phyloP scores from a whole-genome alignment of 2,113 vertebrate species.

The Elephantulus edwardii region DNA sequence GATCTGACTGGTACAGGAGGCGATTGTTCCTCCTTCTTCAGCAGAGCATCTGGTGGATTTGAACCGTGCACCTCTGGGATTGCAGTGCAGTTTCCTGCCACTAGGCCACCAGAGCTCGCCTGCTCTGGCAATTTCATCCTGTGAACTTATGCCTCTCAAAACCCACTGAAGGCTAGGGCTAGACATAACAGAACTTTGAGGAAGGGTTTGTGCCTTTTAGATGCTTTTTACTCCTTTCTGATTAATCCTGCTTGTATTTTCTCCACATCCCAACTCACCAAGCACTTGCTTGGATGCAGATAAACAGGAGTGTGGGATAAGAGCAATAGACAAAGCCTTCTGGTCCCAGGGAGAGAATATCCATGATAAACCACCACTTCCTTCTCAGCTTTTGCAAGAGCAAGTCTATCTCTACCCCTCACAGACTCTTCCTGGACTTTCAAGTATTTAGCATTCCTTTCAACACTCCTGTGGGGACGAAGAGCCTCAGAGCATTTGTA shows the following conservation, averaged over 20 bases:
- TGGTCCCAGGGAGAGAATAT: background rate
- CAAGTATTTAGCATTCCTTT: background rate
- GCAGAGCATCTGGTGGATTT: too few species aligned
- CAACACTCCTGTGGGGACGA: background rate
- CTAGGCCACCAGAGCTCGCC: too few species aligned
- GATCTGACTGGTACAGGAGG: too few species aligned
- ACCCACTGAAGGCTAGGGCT: too few species aligned
- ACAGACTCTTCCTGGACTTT: background rate
- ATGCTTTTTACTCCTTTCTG: conserved; percentile 27
- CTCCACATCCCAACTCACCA: background rate
- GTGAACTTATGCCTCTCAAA: too few species aligned
- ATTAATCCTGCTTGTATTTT: background rate
- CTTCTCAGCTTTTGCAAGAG: background rate
- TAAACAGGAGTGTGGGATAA: background rate
- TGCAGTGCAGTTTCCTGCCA: too few species aligned
- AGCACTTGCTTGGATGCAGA: background rate
- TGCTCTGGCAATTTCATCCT: too few species aligned
- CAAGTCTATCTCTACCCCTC: background rate
- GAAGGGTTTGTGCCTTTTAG: background rate
- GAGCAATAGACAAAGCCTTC: background rate
- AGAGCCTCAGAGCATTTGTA: background rate
- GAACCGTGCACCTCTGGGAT: too few species aligned
- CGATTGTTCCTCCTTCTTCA: too few species aligned
- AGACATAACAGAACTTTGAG: too few species aligned
- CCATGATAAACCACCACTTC: background rate